Conservation (phyloP, 2,113 vertebrate species). For the Benitochromis conjunctus region DNA sequence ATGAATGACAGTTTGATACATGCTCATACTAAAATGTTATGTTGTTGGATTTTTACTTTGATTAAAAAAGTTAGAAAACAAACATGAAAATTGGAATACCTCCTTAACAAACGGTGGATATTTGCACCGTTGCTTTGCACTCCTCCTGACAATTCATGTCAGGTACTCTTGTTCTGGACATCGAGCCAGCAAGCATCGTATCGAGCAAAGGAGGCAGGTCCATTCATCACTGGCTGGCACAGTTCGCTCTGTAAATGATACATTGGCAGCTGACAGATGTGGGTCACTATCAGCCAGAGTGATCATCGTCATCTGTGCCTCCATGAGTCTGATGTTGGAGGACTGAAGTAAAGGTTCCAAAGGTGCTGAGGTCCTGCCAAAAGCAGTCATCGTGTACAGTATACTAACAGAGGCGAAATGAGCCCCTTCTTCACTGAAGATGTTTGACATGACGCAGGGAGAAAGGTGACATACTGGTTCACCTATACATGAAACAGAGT, state of each 20-base stretch:
- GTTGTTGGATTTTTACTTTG: neutral
- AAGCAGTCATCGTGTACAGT: neutral
- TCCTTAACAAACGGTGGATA: neutral
- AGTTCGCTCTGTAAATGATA: conserved; percentile 26
- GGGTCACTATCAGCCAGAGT: conserved; percentile 46
- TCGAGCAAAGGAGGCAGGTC: conserved; percentile 39
- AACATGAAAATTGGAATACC: neutral
- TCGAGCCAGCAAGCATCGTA: conserved; percentile 27
- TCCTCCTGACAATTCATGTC: conserved; percentile 7
- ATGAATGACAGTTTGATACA: neutral
- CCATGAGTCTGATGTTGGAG: neutral
- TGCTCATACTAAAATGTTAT: neutral
- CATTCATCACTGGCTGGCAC: conserved; percentile 56
- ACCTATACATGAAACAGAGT: neutral
- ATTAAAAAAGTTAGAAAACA: neutral
- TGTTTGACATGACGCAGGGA: neutral
- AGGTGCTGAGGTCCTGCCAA: neutral
- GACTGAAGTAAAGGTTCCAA: neutral
- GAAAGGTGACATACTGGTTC: neutral
- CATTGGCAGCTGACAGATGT: conserved; percentile 58
- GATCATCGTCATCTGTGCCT: conserved; percentile 8
- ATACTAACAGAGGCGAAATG: neutral
- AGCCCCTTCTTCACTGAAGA: neutral
- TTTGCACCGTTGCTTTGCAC: neutral
- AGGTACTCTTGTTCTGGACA: conserved; percentile 6